Base-by-base conservation (phyloP, 1,140 invertebrate genomes). In the Aleiodes sp. region DNA sequence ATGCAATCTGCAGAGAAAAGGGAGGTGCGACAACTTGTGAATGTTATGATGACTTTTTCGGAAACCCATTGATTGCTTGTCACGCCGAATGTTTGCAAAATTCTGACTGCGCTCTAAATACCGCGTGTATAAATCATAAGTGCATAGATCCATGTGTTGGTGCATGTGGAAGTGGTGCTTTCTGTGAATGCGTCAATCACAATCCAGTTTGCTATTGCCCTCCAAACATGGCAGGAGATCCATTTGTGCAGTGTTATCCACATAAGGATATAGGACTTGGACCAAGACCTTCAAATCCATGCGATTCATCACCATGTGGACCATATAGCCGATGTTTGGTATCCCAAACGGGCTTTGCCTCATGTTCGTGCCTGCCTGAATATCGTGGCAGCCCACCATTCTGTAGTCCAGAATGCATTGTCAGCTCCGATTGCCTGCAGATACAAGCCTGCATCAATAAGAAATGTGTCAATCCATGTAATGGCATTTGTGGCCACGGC, bases 331-430 rank as follows among this genome's bases (percentile, higher is more conserved):
- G 93, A 73, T 96, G 94, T 76, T 84, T 92, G 33, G 87, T 91
- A 59, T 93, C 91, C 6, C 80, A 83, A 68, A 87, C 92, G 78
- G 93, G 92, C 24, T 91, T 89, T 77, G 92, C 93, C 0, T 88
- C 91, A 4, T 96, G 94, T 73, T 93, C 92, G 12, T 96, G 94
- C 78, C 79, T 94, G 46, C 92, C 93, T 1, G 91, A 90, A 35
- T 94, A 91, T 77, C 90, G 89, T 79, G 94, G 95, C 41, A 88
- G 91, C 72, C 92, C 94, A 52, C 93, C 93, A 31, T 89, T 90
- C 75, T 94, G 93, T 75, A 92, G 92, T 83, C 92, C 93, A 24
- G 92, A 94, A 84, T 94, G 93, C 83, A 88, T 93, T 10, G 91
- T 92, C 9, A 94, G 93, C 80, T 91, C 92, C 1, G 93, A 94